Evolutionary conservation across 2,797 vertebrate genomes (phyloP), one percentile per base, ranked within the genome.

Genomic region (Kryptopterus vitreolus): DNA sequence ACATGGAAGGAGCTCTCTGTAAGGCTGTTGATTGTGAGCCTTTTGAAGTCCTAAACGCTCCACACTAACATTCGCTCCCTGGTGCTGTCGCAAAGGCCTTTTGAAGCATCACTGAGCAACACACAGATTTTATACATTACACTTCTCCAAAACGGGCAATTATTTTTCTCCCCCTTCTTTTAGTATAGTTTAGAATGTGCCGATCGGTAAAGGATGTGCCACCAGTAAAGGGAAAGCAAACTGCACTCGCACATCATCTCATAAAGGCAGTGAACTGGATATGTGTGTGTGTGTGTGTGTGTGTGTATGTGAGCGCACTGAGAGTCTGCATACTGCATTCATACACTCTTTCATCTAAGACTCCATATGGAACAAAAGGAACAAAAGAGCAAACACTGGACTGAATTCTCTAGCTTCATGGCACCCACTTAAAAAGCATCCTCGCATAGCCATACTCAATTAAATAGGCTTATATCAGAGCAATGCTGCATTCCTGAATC

Each of bases 41-140:
- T 89, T 93, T 93, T 94, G 92, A 94, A 93, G 92, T 93, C 90
- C 89, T 93, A 94, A 94, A 94, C 90, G 89, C 89, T 80, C 87
- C 91, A 86, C 91, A 88, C 92, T 92, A 92, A 92, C 89, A 92
- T 92, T 92, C 91, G 91, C 91, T 93, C 92, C 91, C 90, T 91
- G 90, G 91, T 89, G 89, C 87, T 89, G 61, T 58, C 46, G 59
- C 84, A 86, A 88, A 88, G 86, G 79, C 77, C 79, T 90, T 93
- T 93, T 93, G 92, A 94, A 93, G 92, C 91, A 88, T 84, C 76
- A 88, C 87, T 66, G 90, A 91, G 90, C 90, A 90, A 92, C 90
- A 91, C 90, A 91, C 90, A 91, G 59, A 74, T 92, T 92, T 89
- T 87, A 89, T 70, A 90, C 88, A 90, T 91, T 92, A 91, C 89